Evolutionary conservation across 2,888 invertebrate species (phyloP).

Genomic region (Thecophora atra): DNA sequence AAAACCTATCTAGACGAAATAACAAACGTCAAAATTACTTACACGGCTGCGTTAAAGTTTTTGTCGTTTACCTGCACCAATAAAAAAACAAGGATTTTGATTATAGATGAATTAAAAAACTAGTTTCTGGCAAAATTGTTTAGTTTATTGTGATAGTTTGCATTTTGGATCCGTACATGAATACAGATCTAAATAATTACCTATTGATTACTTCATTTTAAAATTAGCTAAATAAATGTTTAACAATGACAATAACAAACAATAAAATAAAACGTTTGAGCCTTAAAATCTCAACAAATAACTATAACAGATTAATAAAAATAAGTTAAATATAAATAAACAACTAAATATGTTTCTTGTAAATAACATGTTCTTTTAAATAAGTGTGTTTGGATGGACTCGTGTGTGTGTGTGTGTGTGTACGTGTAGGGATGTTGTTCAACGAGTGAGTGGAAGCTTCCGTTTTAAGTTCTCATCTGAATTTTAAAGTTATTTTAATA

Average conservation of each 20-base stretch:
- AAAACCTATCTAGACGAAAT: neutral
- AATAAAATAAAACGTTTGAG: constrained; percentile 17
- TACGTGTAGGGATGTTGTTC: neutral
- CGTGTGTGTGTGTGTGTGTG: no score
- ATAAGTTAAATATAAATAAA: constrained; percentile 11
- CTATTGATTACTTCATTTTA: constrained; percentile 13
- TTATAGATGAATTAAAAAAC: neutral
- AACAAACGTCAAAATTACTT: no score
- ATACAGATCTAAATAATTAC: constrained; percentile 23
- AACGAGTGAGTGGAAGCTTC: neutral
- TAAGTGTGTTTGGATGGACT: no score
- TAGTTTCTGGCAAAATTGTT: constrained; percentile 31
- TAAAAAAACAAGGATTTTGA: no score
- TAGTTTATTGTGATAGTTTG: constrained; percentile 30
- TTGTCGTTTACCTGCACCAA: no score
- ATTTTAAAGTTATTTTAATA: no score
- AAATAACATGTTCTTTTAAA: neutral
- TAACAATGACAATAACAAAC: constrained; percentile 28
- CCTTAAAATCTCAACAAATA: constrained; percentile 22
- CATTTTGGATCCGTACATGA: constrained; percentile 30
- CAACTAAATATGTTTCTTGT: neutral
- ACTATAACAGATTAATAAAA: constrained; percentile 15
- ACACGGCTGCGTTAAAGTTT: no score
- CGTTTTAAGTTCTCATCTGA: no score
- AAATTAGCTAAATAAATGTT: constrained; percentile 32